A percentile compares a stretch with the other conserved stretches of the same genome.
phyloP scores from a whole-genome alignment of 1,140 invertebrate species.

The Sitobion miscanthi region DNA sequence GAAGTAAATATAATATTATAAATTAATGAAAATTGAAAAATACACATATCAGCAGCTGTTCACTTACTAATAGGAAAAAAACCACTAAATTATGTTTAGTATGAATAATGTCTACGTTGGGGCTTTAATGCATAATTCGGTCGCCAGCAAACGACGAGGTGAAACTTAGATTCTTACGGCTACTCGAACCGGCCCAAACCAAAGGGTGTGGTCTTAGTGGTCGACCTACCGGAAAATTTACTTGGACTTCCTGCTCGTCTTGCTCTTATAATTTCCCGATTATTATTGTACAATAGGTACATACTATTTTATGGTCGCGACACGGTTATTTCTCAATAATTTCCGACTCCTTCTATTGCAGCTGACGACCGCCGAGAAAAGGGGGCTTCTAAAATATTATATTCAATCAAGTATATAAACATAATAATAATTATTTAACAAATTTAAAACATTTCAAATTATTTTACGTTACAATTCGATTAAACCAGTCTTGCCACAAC shows the following conservation, averaged over 20 bases:
- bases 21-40: constrained; percentile 5
- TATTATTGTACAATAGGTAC: neutral
- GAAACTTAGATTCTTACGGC: neutral
- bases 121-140: neutral
- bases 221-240: neutral
- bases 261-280: neutral
- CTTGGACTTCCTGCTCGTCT: neutral
- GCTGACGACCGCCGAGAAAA: neutral
- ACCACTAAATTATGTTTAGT: neutral
- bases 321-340: neutral
- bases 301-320: neutral
- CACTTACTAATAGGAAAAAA: neutral
- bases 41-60: neutral
- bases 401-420: constrained; percentile 5
- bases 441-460: constrained; percentile 46
- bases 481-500: constrained; percentile 55
- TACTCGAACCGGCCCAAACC: neutral
- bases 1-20: neutral
- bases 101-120: neutral
- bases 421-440: constrained; percentile 53
- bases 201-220: neutral
- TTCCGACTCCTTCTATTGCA: no score
- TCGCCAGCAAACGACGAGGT: neutral
- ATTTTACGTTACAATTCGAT: constrained; percentile 51
- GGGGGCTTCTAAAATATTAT: no score